These are phyloP conservation scores for Athalia cordata DNA, from an alignment of 2,888 invertebrate species.

Conservation along the genomic window DNA sequence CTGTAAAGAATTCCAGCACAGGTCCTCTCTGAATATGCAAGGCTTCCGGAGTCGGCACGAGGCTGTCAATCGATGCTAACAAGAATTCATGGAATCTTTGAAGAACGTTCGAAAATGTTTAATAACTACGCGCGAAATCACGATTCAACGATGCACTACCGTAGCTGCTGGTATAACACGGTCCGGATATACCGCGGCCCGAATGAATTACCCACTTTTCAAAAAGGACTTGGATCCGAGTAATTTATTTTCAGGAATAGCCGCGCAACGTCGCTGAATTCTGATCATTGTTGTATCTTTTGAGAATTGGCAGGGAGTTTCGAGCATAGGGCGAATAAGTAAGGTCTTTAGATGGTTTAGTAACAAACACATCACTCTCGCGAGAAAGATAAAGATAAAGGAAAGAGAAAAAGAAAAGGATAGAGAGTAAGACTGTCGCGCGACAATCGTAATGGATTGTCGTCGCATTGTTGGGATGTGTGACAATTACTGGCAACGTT, in stretches of 20 bases:
- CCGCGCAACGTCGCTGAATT: background rate
- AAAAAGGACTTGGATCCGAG: background rate
- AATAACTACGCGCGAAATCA: background rate
- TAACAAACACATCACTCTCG: slow-evolving; percentile 58
- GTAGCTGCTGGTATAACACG: background rate
- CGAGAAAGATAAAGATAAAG: slow-evolving; percentile 12
- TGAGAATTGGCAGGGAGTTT: background rate
- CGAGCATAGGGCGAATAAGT: slow-evolving; percentile 1
- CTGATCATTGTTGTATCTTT: background rate
- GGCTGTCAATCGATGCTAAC: slow-evolving; percentile 30
- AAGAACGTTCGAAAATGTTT: slow-evolving; percentile 25
- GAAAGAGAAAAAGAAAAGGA: too few relatives aligned
- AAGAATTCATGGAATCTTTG: slow-evolving; percentile 25
- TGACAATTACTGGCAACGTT: slow-evolving; percentile 68
- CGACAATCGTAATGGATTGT: slow-evolving; percentile 59
- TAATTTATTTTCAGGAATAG: background rate
- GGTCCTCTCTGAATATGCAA: slow-evolving; percentile 38
- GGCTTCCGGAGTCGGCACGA: slow-evolving; percentile 22
- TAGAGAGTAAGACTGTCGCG: slow-evolving; percentile 46
- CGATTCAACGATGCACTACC: background rate
- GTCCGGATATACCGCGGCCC: too few relatives aligned
- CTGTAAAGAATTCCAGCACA: slow-evolving; percentile 39
- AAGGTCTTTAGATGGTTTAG: slow-evolving; percentile 19
- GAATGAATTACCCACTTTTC: too few relatives aligned
- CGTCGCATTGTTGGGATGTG: slow-evolving; percentile 66